Evolutionary conservation across 1,140 invertebrate genomes (phyloP), one percentile per base, ranked within the genome.

Genomic region (Apis florea): DNA sequence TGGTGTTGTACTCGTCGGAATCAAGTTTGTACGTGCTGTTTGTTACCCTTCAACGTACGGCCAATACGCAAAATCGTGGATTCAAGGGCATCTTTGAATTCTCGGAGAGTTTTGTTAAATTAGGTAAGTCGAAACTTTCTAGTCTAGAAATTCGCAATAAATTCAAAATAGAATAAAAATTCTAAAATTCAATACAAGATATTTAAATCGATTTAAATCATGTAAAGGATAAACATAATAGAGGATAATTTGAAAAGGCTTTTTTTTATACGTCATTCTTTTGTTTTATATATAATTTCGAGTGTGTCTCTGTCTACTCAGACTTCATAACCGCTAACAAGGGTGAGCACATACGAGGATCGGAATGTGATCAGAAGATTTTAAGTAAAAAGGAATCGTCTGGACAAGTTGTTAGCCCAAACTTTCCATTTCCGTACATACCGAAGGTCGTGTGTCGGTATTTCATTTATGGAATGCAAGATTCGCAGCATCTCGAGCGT

Each of bases 361-460:
- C 97, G 87, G 98, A 99, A 94, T 99, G 98, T 95, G 98, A 99
- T 94, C 98, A 99, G 93, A 97, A 98, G 94, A 98, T 99, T 90
- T 95, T 99, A 88, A 98, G 97, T 94, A 96, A 97, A 94, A 98
- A 98, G 94, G 97, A 98, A 94, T 98, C 97, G 66, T 96, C 95
- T 87, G 98, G 98, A 86, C 96, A 95, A 91, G 97, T 99, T 84
- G 98, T 97, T 93, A 98, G 98, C 94, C 98, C 98, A 84, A 98
- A 98, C 94, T 99, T 97, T 95, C 98, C 98, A 89, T 98, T 96
- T 94, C 96, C 96, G 68, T 99, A 99, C 94, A 97, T 98, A 93
- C 96, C 96, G 85, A 98, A 99, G 95, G 97, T 98, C 91, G 97
- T 98, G 83, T 99, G 98, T 95, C 97, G 97, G 93, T 99, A 99